These are phyloP conservation scores for Sebastes cheni DNA, from an alignment of 2,797 vertebrate species.

Conservation along the genomic window DNA sequence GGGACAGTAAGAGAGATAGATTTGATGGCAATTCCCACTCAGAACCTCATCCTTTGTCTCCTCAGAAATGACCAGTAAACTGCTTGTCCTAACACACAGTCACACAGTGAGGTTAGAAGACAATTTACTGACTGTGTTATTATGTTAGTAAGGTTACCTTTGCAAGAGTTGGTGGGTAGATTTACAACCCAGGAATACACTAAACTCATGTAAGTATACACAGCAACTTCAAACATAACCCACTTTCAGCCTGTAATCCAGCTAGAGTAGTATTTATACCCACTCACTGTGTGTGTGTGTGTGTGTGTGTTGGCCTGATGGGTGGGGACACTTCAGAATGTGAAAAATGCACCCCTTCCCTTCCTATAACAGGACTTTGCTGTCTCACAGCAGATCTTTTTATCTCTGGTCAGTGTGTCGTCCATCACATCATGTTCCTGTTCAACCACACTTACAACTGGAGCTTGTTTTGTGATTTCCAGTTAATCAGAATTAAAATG, in stretches of 20 bases:
- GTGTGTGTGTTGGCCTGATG: background rate
- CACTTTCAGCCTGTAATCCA: slow-evolving; percentile 58
- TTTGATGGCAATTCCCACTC: background rate
- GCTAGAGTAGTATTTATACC: slow-evolving; percentile 28
- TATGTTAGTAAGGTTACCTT: background rate
- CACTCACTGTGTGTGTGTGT: slow-evolving; percentile 1
- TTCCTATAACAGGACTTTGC: background rate
- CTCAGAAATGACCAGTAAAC: background rate
- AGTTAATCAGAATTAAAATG: background rate
- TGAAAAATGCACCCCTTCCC: slow-evolving; percentile 8
- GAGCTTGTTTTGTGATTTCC: background rate
- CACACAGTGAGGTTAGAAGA: background rate
- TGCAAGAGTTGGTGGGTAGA: background rate
- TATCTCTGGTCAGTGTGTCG: background rate
- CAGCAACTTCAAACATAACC: slow-evolving; percentile 28
- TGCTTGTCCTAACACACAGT: background rate
- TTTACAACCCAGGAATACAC: slow-evolving; percentile 23
- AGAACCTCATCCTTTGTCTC: background rate
- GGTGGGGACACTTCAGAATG: slow-evolving; percentile 7
- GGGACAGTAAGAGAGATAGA: background rate
- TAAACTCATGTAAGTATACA: slow-evolving; percentile 30
- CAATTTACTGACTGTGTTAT: background rate
- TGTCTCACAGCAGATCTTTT: slow-evolving; percentile 1
- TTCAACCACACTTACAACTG: rapidly evolving
- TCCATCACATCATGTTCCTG: background rate